phyloP scores from a whole-genome alignment of 2,888 invertebrate genomes.

The Cephonodes hylas region DNA sequence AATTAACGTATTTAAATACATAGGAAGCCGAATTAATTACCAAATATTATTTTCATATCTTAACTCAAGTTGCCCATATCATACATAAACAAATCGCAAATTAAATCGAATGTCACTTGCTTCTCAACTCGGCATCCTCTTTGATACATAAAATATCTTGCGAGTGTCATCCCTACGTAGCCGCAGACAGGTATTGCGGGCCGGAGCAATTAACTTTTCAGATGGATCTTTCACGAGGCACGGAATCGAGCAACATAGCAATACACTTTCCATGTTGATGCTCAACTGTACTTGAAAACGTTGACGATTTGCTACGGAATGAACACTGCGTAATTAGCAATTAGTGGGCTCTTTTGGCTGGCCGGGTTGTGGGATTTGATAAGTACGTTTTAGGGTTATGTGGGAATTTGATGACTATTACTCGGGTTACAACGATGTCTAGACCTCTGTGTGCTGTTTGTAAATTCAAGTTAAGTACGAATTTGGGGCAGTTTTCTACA shows the following conservation, averaged over 20 bases:
- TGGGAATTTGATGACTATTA: background rate
- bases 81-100: background rate
- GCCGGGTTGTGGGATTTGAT: background rate
- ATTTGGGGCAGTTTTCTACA: no score
- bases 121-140: constrained; percentile 1
- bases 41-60: no score
- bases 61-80: no score
- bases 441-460: no score
- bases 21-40: no score
- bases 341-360: background rate
- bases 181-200: constrained; percentile 49
- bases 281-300: constrained; percentile 18
- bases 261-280: constrained; percentile 32
- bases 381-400: background rate
- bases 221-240: constrained; percentile 49
- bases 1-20: no score
- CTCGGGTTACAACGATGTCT: no score
- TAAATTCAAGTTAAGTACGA: no score
- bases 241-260: constrained; percentile 47
- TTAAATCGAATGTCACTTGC: background rate
- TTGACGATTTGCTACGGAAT: constrained; percentile 9
- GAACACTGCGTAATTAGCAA: constrained; percentile 8
- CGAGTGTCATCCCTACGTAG: constrained; percentile 41
- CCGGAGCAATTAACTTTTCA: constrained; percentile 62
- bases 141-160: background rate